Conservation (phyloP, 2,113 vertebrate species). For the Pitta sordida region DNA sequence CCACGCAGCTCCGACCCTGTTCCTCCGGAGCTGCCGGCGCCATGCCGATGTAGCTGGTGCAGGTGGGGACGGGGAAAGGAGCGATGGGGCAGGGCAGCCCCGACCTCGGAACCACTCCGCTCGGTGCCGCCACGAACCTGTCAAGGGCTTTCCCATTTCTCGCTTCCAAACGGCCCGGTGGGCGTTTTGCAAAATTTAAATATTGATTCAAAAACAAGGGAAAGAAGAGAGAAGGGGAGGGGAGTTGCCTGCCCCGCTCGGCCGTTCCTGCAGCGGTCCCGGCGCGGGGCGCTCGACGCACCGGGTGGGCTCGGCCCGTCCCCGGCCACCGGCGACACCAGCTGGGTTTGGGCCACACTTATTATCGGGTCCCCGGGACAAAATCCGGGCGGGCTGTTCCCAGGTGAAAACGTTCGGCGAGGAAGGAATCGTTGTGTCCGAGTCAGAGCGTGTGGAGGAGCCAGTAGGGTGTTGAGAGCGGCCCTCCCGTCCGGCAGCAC, state of each 20-base stretch:
- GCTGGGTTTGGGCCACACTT: neutral
- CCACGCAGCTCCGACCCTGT: neutral
- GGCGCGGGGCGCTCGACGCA: neutral
- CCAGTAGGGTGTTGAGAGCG: neutral
- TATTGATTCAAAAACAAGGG: neutral
- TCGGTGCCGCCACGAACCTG: neutral
- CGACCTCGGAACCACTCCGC: neutral
- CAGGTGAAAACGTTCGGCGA: neutral
- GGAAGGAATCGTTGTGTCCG: neutral
- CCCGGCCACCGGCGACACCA: neutral
- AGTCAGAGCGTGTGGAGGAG: neutral
- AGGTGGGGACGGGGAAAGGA: neutral
- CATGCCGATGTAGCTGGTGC: neutral
- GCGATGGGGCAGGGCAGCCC: too few species aligned
- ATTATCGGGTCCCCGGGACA: neutral
- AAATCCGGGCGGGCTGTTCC: neutral
- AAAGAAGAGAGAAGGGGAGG: neutral
- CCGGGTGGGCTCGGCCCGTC: neutral
- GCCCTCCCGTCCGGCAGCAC: neutral
- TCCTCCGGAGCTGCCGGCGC: neutral
- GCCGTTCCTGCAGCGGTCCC: neutral
- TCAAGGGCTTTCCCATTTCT: neutral
- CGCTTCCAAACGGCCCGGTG: neutral
- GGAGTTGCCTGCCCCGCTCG: neutral
- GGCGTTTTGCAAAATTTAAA: neutral